A percentile compares a stretch with the other conserved stretches of the same genome.
Evolutionary conservation across 2,797 vertebrate genomes (phyloP).

Genomic region (Xiphorhynchus erythropygius): DNA sequence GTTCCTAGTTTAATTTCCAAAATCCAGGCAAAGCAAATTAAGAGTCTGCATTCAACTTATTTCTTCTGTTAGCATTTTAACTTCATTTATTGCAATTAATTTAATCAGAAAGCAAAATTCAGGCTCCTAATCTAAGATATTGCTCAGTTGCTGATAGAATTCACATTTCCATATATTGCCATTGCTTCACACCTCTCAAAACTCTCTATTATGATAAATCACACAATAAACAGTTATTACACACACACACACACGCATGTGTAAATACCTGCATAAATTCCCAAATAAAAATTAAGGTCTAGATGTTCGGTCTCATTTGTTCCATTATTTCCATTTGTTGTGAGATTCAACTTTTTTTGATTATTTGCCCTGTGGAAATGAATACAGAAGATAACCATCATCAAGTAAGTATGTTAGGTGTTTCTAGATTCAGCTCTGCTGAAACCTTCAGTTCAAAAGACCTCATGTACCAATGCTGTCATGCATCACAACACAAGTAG

Average conservation of each 20-base stretch:
- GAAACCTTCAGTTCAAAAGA: neutral
- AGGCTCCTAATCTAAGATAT: constrained; percentile 37
- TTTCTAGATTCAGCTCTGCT: neutral
- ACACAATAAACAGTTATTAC: neutral
- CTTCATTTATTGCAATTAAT: constrained; percentile 60
- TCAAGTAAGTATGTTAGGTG: neutral
- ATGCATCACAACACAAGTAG: neutral
- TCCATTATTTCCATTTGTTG: constrained; percentile 24
- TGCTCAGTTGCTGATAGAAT: constrained; percentile 38
- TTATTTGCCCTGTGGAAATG: constrained; percentile 74
- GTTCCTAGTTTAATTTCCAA: constrained; percentile 64
- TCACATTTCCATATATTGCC: neutral
- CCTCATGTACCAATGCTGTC: neutral
- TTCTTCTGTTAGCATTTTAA: constrained; percentile 20
- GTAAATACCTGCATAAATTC: constrained; percentile 90
- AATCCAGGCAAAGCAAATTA: constrained; percentile 66
- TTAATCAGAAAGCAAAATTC: constrained; percentile 31
- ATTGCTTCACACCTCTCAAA: neutral
- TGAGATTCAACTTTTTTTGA: constrained; percentile 71
- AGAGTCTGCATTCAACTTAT: constrained; percentile 35
- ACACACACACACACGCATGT: neutral
- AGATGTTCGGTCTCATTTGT: constrained; percentile 63
- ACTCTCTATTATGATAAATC: neutral
- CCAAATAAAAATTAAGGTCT: constrained; percentile 88
- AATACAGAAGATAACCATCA: neutral